phyloP scores from a whole-genome alignment of 2,797 vertebrate species.

The Poecilia gillii region DNA sequence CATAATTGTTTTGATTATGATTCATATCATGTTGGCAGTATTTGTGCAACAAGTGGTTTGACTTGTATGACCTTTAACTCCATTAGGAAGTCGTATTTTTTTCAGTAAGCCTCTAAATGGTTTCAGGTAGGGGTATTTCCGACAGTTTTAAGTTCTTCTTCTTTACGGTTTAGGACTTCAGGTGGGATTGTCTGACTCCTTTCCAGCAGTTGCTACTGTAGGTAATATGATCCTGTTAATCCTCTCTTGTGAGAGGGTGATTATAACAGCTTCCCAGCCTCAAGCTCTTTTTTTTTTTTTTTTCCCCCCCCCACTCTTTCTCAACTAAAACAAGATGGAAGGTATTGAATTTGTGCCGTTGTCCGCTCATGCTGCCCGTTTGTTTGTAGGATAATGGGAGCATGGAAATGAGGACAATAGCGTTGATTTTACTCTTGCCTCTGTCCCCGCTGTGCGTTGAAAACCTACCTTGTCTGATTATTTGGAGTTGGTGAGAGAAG shows the following conservation, averaged over 20 bases:
- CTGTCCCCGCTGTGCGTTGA: slow-evolving; percentile 34
- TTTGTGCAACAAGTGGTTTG: slow-evolving; percentile 4
- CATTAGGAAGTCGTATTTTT: neutral
- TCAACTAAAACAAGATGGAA: slow-evolving; percentile 50
- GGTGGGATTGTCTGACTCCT: slow-evolving; percentile 33
- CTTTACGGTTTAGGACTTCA: slow-evolving; percentile 34
- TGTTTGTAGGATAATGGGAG: slow-evolving; percentile 49
- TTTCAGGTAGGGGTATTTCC: slow-evolving; percentile 7
- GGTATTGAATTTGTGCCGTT: slow-evolving; percentile 60
- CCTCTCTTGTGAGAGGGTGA: slow-evolving; percentile 52
- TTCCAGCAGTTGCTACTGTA: slow-evolving; percentile 42
- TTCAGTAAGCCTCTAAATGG: slow-evolving; percentile 2
- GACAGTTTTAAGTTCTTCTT: slow-evolving; percentile 18
- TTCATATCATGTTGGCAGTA: neutral
- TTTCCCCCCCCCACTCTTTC: neutral
- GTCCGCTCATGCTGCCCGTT: slow-evolving; percentile 47
- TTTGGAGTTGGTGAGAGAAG: slow-evolving; percentile 17
- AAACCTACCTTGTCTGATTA: slow-evolving; percentile 24
- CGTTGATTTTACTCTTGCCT: slow-evolving; percentile 50
- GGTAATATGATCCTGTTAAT: slow-evolving; percentile 64
- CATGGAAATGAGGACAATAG: slow-evolving; percentile 58
- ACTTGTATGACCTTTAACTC: neutral
- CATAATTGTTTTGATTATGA: neutral
- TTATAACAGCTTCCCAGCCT: slow-evolving; percentile 66
- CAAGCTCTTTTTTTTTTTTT: slow-evolving; percentile 1